phyloP scores from a whole-genome alignment of 2,113 vertebrate genomes.

The Scolopax mira region DNA sequence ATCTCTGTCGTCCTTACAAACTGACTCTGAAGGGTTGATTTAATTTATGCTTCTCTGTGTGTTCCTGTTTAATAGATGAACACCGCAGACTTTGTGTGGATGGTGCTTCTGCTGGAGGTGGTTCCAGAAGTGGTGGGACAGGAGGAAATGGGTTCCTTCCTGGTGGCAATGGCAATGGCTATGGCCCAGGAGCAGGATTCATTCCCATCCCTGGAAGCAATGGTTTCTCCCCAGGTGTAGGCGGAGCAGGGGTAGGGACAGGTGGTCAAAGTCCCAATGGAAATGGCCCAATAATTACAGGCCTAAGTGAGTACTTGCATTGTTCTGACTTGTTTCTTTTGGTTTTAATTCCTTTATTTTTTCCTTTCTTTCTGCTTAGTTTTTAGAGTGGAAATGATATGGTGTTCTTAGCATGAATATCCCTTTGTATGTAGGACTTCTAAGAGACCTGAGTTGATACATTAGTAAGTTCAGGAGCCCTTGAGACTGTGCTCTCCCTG shows the following conservation, averaged over 20 bases:
- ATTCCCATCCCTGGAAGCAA: conserved; percentile 75
- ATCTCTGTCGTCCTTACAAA: background rate
- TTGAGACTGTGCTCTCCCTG: background rate
- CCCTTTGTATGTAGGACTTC: background rate
- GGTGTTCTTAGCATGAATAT: background rate
- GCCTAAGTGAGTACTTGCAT: conserved; percentile 71
- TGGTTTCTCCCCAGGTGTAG: conserved; percentile 70
- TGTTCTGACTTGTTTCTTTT: background rate
- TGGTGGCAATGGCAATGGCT: conserved; percentile 61
- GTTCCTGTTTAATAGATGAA: conserved; percentile 71
- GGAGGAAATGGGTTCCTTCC: conserved; percentile 60
- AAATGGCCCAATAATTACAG: conserved; percentile 72
- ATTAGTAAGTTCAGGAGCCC: background rate
- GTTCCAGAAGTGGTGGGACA: conserved; percentile 66
- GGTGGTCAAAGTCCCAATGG: conserved; percentile 57
- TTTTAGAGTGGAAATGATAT: background rate
- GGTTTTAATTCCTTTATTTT: background rate
- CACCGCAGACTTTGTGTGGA: conserved; percentile 79
- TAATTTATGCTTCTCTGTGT: background rate
- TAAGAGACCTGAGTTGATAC: background rate
- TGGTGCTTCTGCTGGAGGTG: conserved; percentile 54
- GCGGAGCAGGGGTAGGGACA: conserved; percentile 51
- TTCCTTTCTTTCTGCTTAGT: background rate
- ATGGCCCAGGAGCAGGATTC: conserved; percentile 65
- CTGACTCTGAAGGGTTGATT: background rate